A percentile compares a stretch with the other conserved stretches of the same genome.
phyloP scores from a whole-genome alignment of 2,888 invertebrate genomes.

The Phania funesta region DNA sequence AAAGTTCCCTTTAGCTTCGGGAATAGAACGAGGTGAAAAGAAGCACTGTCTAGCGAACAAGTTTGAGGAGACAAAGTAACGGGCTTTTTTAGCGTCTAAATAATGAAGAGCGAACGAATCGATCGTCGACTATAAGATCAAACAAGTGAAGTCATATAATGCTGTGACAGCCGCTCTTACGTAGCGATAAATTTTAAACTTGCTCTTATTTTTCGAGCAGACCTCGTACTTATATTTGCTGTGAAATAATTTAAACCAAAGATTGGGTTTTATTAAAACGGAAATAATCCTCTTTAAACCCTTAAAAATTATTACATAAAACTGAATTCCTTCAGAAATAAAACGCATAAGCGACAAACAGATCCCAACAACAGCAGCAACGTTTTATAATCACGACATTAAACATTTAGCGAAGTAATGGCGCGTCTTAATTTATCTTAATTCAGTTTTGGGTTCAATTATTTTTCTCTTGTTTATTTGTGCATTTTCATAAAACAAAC shows the following conservation, averaged over 20 bases:
- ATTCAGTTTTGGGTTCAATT: constrained; percentile 23
- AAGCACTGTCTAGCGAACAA: too few species aligned
- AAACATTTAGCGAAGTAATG: not conserved
- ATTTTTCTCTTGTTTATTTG: not conserved
- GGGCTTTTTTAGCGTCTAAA: too few species aligned
- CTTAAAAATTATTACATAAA: constrained; percentile 9
- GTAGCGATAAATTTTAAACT: too few species aligned
- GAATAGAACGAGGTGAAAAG: too few species aligned
- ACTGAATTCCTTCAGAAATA: constrained; percentile 6
- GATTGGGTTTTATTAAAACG: not conserved
- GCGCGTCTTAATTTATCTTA: constrained; percentile 41
- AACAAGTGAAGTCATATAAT: too few species aligned
- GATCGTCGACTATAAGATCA: too few species aligned
- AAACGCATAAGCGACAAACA: not conserved
- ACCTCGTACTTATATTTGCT: too few species aligned
- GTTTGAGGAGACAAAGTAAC: too few species aligned
- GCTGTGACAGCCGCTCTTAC: too few species aligned
- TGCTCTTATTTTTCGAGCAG: too few species aligned
- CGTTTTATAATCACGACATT: constrained; percentile 4
- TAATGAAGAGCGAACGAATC: too few species aligned
- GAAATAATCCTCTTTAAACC: not conserved
- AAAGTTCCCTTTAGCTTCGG: too few species aligned
- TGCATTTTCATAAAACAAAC: constrained; percentile 27
- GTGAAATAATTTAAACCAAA: not conserved
- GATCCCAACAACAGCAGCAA: not conserved